Evolutionary conservation across 2,113 vertebrate species (phyloP), one percentile per base, ranked within the genome.

Genomic region (human (Homo sapiens)): DNA sequence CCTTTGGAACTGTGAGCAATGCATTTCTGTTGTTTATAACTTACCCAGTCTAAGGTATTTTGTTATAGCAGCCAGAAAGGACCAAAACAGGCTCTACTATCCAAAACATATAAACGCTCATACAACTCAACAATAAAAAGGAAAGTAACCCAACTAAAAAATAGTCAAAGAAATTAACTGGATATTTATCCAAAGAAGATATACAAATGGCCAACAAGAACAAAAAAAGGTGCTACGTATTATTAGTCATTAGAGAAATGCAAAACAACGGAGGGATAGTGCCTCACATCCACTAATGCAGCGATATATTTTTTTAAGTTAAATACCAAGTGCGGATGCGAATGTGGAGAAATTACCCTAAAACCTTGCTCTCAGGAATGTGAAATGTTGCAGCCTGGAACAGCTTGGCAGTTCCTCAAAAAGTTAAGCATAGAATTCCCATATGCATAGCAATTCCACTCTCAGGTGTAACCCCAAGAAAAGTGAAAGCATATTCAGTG

Each of bases 151-250:
- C 32, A 95, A 89, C 43, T 38, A 73, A 72, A 91, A 90, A 81
- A 25, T 43, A 13, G 38, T 23, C n/a, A 38, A 84, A 94, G 23
- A 52, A 85, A 45, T 91, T 68, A 61, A 95, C 73, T 35, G 59
- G 72, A 52, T 50, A 57, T 90, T 85, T 80, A 32, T 32, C 92
- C 50, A 94, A 87, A 90, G n/a, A 91, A 92, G 43, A 94, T 50
- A 73, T 11, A 57, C 17, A 64, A 66, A 83, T 30, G 18, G 70
- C 72, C 80, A 45, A 5, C 27, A 43, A 72, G 59, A 61, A 72
- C 52, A 90, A 66, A 73, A 82, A 85, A 52, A 93, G 13, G 32
- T 66, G 40, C 38, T 82, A 66, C 35, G 1, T 70, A 20, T 32
- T 20, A 73, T 50, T 50, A 68, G 48, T n/a, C 91, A 20, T 20